Evolutionary conservation across 2,797 vertebrate species (phyloP).

Genomic region (Linurgus olivaceus): DNA sequence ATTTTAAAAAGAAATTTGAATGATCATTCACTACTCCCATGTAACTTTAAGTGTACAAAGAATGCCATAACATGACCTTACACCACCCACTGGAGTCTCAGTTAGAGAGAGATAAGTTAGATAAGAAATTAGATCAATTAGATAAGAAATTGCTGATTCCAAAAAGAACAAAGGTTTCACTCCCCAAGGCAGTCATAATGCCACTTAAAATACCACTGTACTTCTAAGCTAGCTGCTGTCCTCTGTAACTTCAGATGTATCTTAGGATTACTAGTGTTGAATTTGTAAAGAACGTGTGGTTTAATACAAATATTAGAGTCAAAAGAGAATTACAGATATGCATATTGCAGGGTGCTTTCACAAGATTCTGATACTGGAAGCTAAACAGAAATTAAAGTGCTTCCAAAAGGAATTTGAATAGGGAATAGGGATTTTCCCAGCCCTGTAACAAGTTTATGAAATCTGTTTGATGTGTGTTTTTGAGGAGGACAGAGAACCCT

Average conservation of each 20-base stretch:
- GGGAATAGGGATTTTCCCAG: conserved; percentile 43
- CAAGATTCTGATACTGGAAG: conserved; percentile 22
- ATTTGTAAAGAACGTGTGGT: conserved; percentile 35
- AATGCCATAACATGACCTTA: not conserved
- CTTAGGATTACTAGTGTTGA: conserved; percentile 46
- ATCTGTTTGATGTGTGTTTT: conserved; percentile 47
- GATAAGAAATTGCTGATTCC: not conserved
- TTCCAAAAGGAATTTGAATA: conserved; percentile 53
- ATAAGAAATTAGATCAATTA: not conserved
- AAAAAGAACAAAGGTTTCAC: not conserved
- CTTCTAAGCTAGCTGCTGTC: conserved; percentile 3
- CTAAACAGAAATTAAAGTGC: conserved; percentile 53
- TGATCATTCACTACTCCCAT: not conserved
- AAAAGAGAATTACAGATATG: conserved; percentile 45
- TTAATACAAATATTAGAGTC: conserved; percentile 43
- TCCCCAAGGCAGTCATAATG: not conserved
- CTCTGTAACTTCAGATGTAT: conserved; percentile 21
- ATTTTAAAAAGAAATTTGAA: not conserved
- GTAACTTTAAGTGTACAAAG: not conserved
- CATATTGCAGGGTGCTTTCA: conserved; percentile 35
- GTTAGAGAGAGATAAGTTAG: not conserved
- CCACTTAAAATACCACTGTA: not conserved
- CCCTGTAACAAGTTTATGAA: conserved; percentile 24
- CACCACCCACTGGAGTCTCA: not conserved
- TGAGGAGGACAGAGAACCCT: not conserved